These are phyloP conservation scores for Columba livia DNA, from an alignment of 2,113 vertebrate genomes.

Conservation along the genomic window DNA sequence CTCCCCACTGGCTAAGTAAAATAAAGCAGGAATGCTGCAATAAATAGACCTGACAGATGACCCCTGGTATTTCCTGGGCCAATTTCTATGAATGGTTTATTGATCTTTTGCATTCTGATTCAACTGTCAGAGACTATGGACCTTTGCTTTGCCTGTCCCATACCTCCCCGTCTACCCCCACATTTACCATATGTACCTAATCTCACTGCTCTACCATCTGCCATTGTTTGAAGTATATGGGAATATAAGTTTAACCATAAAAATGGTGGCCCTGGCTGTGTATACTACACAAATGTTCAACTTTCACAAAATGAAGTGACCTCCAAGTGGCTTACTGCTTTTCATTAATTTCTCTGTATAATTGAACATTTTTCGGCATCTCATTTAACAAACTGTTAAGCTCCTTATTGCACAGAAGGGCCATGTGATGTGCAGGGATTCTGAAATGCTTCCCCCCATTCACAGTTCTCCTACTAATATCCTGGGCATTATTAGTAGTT, in stretches of 20 bases:
- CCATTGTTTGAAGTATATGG: slow-evolving; percentile 43
- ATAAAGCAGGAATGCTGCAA: slow-evolving; percentile 25
- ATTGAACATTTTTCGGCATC: slow-evolving; percentile 50
- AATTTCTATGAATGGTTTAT: slow-evolving; percentile 31
- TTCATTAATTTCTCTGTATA: slow-evolving; percentile 59
- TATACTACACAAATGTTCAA: not conserved
- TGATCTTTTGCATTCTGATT: slow-evolving; percentile 59
- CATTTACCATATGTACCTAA: slow-evolving; percentile 57
- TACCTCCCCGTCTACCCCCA: not conserved
- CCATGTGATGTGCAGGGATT: slow-evolving; percentile 24
- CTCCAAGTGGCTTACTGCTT: slow-evolving; percentile 60
- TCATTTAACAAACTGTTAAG: slow-evolving; percentile 65
- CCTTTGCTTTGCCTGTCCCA: slow-evolving; percentile 30
- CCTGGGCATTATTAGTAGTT: slow-evolving; percentile 29
- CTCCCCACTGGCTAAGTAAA: slow-evolving; percentile 8
- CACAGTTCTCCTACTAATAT: slow-evolving; percentile 14
- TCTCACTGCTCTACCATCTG: slow-evolving; percentile 47
- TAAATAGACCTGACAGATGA: slow-evolving; percentile 53
- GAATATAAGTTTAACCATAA: slow-evolving; percentile 46
- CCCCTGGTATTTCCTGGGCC: slow-evolving; percentile 50
- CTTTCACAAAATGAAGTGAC: slow-evolving; percentile 52
- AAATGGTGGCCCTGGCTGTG: slow-evolving; percentile 11
- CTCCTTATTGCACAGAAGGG: slow-evolving; percentile 63
- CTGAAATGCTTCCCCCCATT: slow-evolving; percentile 47
- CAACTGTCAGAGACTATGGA: slow-evolving; percentile 33